A percentile compares a stretch with the other conserved stretches of the same genome.
These are phyloP conservation scores for Andricus curvator DNA, from an alignment of 2,888 invertebrate genomes.

Conservation along the genomic window DNA sequence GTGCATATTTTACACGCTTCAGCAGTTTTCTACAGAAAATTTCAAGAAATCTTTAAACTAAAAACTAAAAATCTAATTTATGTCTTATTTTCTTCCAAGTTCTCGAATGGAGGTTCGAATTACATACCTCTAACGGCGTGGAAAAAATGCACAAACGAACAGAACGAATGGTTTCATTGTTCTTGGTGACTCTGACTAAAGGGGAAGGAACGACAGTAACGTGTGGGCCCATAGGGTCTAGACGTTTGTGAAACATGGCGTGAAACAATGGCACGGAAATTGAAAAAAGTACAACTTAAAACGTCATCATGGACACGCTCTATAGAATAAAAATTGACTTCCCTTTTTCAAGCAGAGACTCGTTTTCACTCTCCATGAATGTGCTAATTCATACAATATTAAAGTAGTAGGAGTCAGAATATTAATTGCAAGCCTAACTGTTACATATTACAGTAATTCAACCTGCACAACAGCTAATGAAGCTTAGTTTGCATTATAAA, in stretches of 20 bases:
- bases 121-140: neutral
- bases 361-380: neutral
- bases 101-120: neutral
- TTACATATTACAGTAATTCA: no score
- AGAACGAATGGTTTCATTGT: constrained; percentile 33
- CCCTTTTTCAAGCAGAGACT: neutral
- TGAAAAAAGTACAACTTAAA: neutral
- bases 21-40: no score
- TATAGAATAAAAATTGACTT: neutral
- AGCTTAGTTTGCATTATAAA: no score
- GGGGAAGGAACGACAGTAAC: constrained; percentile 18
- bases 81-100: neutral
- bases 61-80: neutral
- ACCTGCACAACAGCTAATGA: no score
- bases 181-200: constrained; percentile 32
- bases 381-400: neutral
- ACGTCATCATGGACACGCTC: neutral
- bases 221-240: neutral
- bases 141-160: constrained; percentile 19
- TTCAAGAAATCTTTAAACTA: neutral
- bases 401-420: no score
- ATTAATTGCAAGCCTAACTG: no score
- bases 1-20: no score
- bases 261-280: constrained; percentile 28
- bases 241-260: neutral